Evolutionary conservation across 2,797 vertebrate species (phyloP), one percentile per base, ranked within the genome.

Genomic region (Synanceia verrucosa): DNA sequence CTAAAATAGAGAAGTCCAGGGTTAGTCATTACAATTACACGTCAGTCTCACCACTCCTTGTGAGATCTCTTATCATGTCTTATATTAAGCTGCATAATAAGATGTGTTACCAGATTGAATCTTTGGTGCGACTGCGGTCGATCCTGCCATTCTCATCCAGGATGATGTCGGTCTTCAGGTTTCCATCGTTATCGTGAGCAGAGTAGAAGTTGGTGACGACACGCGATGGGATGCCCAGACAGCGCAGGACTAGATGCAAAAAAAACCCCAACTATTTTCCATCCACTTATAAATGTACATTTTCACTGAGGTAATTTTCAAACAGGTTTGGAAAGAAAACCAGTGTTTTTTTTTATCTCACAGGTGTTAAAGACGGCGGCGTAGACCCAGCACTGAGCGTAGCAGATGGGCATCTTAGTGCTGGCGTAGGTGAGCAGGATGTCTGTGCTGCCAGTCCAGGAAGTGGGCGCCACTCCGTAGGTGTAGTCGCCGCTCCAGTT

Each of bases 301-400:
- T 31, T 21, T 29, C 6, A 31, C 28, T 61, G n/a, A 63, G 23
- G 31, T 21, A n/a, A 16, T 9, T 12, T 3, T 41, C 2, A 14
- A 21, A 52, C 9, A 3, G n/a, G 5, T 24, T 48, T 28, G 4
- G 1, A 24, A 33, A 29, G 18, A 10, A 21, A 19, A 41, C n/a
- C n/a, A 14, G 2, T 47, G 2, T 24, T 0, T 5, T 9, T 18
- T 19, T 2, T 19, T 23, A 55, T 79, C 97, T 95, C 93, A 99
- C 98, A 97, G 0, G 96, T 95, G 86, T 97, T 99, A 89, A 99
- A 97, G 84, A 99, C 97, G 3, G 95, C 97, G 0, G 98, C 96
- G 23, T 96, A 99, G 88, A 99, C 98, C 98, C 97, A 99, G 89
- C 98, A 99, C 81, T 99, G 98, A 23, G 97, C 96, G 0, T 96